These are phyloP conservation scores for Oriolus oriolus DNA, from an alignment of 2,113 vertebrate species.

Conservation along the genomic window DNA sequence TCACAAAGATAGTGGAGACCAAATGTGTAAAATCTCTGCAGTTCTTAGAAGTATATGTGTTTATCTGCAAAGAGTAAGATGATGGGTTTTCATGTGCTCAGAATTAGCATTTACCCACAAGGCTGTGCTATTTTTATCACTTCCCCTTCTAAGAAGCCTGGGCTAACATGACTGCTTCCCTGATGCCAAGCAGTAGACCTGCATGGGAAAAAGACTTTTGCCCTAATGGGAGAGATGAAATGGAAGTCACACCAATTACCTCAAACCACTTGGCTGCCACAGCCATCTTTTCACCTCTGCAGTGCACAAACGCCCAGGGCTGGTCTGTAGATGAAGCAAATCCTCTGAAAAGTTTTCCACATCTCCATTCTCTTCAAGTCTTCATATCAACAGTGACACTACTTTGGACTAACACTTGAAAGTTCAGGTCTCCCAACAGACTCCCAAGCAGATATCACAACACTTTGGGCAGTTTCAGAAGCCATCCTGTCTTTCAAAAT, in stretches of 20 bases:
- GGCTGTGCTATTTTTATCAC: not conserved
- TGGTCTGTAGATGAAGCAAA: not conserved
- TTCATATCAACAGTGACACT: not conserved
- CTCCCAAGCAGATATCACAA: not conserved
- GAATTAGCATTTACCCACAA: not conserved
- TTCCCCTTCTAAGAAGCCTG: not conserved
- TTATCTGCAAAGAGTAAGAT: not conserved
- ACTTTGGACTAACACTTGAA: not conserved
- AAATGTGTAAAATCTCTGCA: not conserved
- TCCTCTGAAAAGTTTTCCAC: not conserved
- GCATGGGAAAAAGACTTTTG: not conserved
- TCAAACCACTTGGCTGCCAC: not conserved
- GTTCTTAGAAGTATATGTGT: not conserved
- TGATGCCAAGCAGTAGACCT: not conserved
- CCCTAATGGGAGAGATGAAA: not conserved
- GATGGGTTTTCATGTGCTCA: not conserved
- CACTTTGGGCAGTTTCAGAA: constrained; percentile 1
- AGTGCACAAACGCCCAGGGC: not conserved
- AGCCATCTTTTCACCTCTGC: not conserved
- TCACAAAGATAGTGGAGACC: not conserved
- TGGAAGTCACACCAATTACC: not conserved
- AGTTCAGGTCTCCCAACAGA: not conserved
- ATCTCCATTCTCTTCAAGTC: not conserved
- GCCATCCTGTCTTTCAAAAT: not conserved
- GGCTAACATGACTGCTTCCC: not conserved